Evolutionary conservation across 1,140 invertebrate genomes (phyloP).

Genomic region (Drosophila bifasciata): DNA sequence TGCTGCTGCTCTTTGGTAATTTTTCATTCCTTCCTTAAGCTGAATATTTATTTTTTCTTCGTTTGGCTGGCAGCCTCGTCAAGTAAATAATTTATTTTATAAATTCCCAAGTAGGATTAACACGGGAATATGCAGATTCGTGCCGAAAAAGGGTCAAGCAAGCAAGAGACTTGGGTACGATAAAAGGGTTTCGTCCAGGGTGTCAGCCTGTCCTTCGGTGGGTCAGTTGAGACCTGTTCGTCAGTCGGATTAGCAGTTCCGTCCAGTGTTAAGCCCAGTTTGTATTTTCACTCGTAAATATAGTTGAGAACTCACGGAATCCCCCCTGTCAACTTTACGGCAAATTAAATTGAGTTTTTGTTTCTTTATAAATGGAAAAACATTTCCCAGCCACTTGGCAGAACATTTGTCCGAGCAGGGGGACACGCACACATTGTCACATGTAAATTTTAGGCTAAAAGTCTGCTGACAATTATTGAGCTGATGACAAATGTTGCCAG

Average conservation of each 20-base stretch:
- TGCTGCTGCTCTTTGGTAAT: slow-evolving; percentile 1
- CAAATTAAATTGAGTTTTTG: slow-evolving; percentile 77
- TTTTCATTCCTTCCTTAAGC: slow-evolving; percentile 51
- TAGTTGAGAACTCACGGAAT: slow-evolving; percentile 44
- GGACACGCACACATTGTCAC: slow-evolving; percentile 31
- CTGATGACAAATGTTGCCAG: slow-evolving; percentile 65
- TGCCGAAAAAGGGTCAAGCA: slow-evolving; percentile 62
- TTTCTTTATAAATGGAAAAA: slow-evolving; percentile 73
- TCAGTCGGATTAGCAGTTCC: slow-evolving; percentile 66
- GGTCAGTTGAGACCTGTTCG: slow-evolving; percentile 46
- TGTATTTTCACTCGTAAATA: slow-evolving; percentile 53
- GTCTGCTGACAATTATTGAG: slow-evolving; percentile 75
- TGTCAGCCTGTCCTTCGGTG: slow-evolving; percentile 18
- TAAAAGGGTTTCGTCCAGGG: slow-evolving; percentile 50
- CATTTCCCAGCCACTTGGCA: slow-evolving; percentile 67
- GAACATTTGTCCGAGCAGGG: slow-evolving; percentile 49
- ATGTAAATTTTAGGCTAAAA: slow-evolving; percentile 32
- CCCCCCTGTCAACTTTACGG: slow-evolving; percentile 62
- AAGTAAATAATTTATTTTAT: slow-evolving; percentile 82
- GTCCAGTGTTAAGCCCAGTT: slow-evolving; percentile 57
- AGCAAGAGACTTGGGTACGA: slow-evolving; percentile 36
- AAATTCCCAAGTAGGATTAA: slow-evolving; percentile 80
- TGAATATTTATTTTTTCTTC: slow-evolving; percentile 52
- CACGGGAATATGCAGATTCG: slow-evolving; percentile 80
- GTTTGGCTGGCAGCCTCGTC: slow-evolving; percentile 6